Evolutionary conservation across 2,113 vertebrate genomes (phyloP), one percentile per base, ranked within the genome.

Genomic region (Rhynchopsitta pachyrhyncha): DNA sequence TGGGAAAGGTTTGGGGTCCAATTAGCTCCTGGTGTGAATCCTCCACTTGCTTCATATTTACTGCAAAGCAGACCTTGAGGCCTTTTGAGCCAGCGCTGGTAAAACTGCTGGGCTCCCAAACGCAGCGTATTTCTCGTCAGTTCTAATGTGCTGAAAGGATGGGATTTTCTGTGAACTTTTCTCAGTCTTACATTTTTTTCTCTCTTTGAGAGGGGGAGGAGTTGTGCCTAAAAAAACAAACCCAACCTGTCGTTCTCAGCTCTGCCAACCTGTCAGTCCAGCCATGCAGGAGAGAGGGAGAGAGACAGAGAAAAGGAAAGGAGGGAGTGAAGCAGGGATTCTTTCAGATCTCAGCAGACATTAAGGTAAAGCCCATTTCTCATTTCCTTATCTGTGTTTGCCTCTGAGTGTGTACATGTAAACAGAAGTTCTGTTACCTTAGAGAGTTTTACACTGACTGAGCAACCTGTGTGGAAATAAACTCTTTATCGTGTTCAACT

Each of bases 181-280:
- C 86, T 78, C 89, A 71, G 8, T 91, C 86, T 89, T 73, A 64
- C 86, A 28, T 82, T 88, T 53, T 60, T 42, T 69, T 55, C 47
- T 92, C 35, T 84, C 93, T 95, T 93, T 89, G 93, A 92, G 94
- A 96, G 39, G 66, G 96, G 96, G 96, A 95, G 96, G 96, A 97
- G 96, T 97, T 97, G 95, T 89, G 94, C 90, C 96, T 97, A 96
- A 95, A 95, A 97, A 97, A 96, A 93, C 95, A 97, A 96, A 97
- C 96, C 96, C 93, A 97, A 97, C 96, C 96, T 97, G 96, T 96
- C 83, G 42, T 95, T 89, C 93, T 97, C 77, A 95, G 86, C 86
- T 33, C 81, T 97, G 96, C 95, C 96, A 97, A 95, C 96, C 95
- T 97, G 96, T 97, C 96, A 97, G 95, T 96, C 96, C 94, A 96